These are phyloP conservation scores for Axea sp. DNA, from an alignment of 2,888 invertebrate species.

Conservation along the genomic window DNA sequence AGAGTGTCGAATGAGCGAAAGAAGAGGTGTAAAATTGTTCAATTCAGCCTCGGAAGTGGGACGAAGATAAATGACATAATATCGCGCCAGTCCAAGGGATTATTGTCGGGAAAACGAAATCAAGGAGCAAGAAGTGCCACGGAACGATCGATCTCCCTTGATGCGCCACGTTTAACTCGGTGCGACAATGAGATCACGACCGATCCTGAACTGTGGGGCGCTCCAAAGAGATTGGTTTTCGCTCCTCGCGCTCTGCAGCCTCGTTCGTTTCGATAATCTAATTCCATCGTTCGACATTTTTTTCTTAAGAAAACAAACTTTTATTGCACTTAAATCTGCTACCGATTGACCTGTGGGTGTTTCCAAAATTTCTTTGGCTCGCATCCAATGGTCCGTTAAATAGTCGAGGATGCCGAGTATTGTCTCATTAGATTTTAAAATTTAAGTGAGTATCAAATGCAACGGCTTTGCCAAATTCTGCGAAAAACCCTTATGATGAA, in stretches of 20 bases:
- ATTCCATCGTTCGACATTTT: slow-evolving; percentile 63
- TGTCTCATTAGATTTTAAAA: slow-evolving; percentile 60
- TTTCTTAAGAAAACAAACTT: slow-evolving; percentile 66
- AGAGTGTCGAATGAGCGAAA: slow-evolving; percentile 26
- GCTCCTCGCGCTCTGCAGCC: slow-evolving; percentile 51
- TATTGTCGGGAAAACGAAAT: slow-evolving; percentile 74
- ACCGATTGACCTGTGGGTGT: slow-evolving; percentile 61
- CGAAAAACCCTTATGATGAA: slow-evolving; percentile 17
- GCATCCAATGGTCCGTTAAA: slow-evolving; percentile 37
- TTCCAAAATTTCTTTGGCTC: slow-evolving; percentile 36
- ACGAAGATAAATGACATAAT: slow-evolving; percentile 73
- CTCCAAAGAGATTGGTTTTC: slow-evolving; percentile 70
- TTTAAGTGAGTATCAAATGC: slow-evolving; percentile 35
- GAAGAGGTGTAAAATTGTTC: slow-evolving; percentile 25
- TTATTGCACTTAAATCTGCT: slow-evolving; percentile 68
- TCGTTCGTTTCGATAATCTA: slow-evolving; percentile 68
- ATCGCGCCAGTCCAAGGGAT: slow-evolving; percentile 73
- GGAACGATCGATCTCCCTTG: slow-evolving; percentile 71
- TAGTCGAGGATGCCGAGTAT: slow-evolving; percentile 55
- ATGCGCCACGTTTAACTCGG: slow-evolving; percentile 70
- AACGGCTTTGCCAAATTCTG: slow-evolving; percentile 39
- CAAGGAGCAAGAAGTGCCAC: slow-evolving; percentile 71
- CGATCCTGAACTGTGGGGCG: slow-evolving; percentile 68
- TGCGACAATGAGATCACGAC: slow-evolving; percentile 71
- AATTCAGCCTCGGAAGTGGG: slow-evolving; percentile 35